Evolutionary conservation across 2,113 vertebrate genomes (phyloP).

Genomic region (Anser cygnoides): DNA sequence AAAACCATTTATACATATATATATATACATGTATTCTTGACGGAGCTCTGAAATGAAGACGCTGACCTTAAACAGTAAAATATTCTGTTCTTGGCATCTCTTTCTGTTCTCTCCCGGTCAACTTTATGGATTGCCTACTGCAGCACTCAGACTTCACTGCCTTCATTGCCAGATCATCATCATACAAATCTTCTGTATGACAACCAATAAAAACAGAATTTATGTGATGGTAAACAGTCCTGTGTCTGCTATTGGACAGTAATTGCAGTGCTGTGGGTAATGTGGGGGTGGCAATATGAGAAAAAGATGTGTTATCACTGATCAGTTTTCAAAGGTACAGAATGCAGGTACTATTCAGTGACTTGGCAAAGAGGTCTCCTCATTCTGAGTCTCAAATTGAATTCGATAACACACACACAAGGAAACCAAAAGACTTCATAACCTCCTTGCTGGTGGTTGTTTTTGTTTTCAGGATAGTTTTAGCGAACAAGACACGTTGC

Average conservation of each 20-base stretch:
- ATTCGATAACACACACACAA: neutral
- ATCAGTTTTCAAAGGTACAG: neutral
- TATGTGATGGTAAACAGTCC: neutral
- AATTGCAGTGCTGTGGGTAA: neutral
- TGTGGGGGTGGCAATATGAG: neutral
- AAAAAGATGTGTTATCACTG: neutral
- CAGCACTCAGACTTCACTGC: neutral
- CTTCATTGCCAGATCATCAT: slow-evolving; percentile 44
- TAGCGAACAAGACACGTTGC: neutral
- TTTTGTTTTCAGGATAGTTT: neutral
- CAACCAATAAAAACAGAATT: neutral
- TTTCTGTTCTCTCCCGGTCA: neutral
- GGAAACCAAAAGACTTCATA: neutral
- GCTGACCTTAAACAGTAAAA: slow-evolving; percentile 18
- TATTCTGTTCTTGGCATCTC: neutral
- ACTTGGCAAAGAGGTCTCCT: slow-evolving; percentile 44
- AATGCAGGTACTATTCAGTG: slow-evolving; percentile 22
- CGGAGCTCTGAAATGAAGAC: neutral
- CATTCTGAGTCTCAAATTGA: slow-evolving; percentile 1
- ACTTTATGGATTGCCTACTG: neutral
- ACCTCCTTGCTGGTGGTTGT: neutral
- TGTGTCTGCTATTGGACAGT: neutral
- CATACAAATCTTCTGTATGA: neutral
- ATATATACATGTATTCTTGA: neutral
- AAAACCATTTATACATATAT: neutral